These are phyloP conservation scores for Cheilosia vulpina DNA, from an alignment of 2,888 invertebrate species.

Conservation along the genomic window DNA sequence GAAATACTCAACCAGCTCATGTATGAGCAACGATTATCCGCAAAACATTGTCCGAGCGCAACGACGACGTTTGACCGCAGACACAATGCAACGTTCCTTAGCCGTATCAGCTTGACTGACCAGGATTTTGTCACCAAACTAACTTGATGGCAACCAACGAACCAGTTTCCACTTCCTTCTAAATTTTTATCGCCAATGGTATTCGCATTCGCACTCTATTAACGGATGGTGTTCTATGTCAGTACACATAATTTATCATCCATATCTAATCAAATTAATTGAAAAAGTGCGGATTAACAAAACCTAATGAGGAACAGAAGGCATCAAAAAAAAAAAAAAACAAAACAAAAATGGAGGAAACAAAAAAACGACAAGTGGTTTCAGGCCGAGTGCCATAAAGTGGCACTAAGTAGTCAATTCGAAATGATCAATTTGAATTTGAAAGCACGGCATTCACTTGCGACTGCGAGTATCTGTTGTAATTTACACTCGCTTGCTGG, in stretches of 20 bases:
- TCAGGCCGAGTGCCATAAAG: conserved; percentile 32
- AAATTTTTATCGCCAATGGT: conserved; percentile 34
- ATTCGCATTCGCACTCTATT: conserved; percentile 46
- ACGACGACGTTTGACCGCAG: conserved; percentile 55
- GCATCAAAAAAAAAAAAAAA: neutral
- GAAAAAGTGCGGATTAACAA: conserved; percentile 45
- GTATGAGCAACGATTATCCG: conserved; percentile 32
- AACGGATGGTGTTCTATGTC: conserved; percentile 64
- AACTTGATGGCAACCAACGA: conserved; percentile 4
- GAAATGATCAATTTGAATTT: conserved; percentile 49
- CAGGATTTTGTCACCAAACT: conserved; percentile 63
- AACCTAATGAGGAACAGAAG: conserved; percentile 30
- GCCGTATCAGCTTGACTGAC: conserved; percentile 49
- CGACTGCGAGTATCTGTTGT: conserved; percentile 40
- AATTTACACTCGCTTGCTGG: conserved; percentile 47
- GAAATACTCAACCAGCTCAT: conserved; percentile 61
- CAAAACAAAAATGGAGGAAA: neutral
- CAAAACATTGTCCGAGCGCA: conserved; percentile 30
- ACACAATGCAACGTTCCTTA: conserved; percentile 29
- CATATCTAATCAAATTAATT: conserved; percentile 60
- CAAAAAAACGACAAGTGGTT: conserved; percentile 30
- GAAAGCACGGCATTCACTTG: conserved; percentile 44
- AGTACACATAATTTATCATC: conserved; percentile 61
- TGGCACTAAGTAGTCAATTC: conserved; percentile 50
- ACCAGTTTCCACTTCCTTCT: conserved; percentile 68